Evolutionary conservation across 2,888 invertebrate genomes (phyloP), one percentile per base, ranked within the genome.

Genomic region (Ormyrus nitidulus): DNA sequence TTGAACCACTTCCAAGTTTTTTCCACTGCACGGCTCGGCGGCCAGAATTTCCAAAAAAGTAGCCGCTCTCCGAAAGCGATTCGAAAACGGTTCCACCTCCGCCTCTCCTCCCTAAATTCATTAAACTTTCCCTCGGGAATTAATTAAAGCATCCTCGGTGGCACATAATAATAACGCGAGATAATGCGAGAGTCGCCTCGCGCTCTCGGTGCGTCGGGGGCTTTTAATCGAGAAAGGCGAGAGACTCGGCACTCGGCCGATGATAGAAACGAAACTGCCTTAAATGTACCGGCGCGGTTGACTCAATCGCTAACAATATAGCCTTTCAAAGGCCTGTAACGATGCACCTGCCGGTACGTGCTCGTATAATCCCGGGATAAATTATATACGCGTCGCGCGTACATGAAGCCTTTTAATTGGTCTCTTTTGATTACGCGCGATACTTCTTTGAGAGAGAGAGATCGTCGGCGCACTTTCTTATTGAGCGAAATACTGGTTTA

Each of bases 241-340:
- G 3, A 19, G 34, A 34, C 34, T 34, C 34, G 34, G 34, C 34
- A 34, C 51, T n/a, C 65, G 8, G 56, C 11, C n/a, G 53, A 58
- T 44, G 58, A 71, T 49, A 65, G 48, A 66, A 59, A 62, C 6
- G 10, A 34, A 19, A 19, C 46, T 73, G 54, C 72, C 71, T 66
- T 78, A 72, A 72, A 78, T 72, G 66, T 78, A 66, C 49, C 72
- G 34, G 64, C 44, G 46, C 44, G 19, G 54, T 78, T 78, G 68
- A 78, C 68, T 73, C 68, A 68, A 78, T 73, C 48, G 66, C 62
- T 56, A 56, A 78, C 61, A 62, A 71, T 78, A 72, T 72, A 59
- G 72, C 72, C 66, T 78, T 78, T 78, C 59, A 78, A 13, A 78
- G 58, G 44, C 46, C 6, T 11, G 53, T 72, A 72, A 78, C 66